Evolutionary conservation across 2,888 invertebrate genomes (phyloP), one percentile per base, ranked within the genome.

Genomic region (Heteropelma amictum): DNA sequence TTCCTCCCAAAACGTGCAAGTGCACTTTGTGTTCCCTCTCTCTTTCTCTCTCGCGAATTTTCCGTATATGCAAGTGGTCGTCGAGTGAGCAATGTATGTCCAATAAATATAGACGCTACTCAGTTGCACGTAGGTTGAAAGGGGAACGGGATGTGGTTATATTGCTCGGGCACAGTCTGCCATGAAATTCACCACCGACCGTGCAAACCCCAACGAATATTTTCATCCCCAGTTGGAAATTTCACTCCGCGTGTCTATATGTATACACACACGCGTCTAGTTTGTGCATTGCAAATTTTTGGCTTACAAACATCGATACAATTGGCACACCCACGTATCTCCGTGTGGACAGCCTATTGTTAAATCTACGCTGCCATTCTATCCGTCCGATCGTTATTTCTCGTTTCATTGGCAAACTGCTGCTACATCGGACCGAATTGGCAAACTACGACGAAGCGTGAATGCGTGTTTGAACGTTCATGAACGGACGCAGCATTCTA

Each of bases 71-170:
- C 51, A 63, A 64, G 71, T 47, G 67, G 74, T 73, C 64, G 63
- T 60, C 56, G 71, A 51, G 71, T 71, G 64, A 70, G 73, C 77
- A 77, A 77, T 79, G 75, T 73, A 79, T 72, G 71, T 71, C 77
- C 77, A 79, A 79, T 75, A 77, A 79, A 79, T 77, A 79, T 79
- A 79, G 75, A 79, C 77, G 64, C 77, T 63, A 75, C 75, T 75
- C 71, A 67, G 71, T 68, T 71, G 75, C 75, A 71, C 71, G 61
- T 68, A 63, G 56, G 56, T 35, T 35, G 7, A 23, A 47, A 14
- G 51, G 21, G 47, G 54, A 58, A 49, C 45, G 65, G 60, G 33
- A 30, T 45, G 45, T 47, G 49, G 64, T 42, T 67, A 26, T 60
- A 45, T 49, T 42, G 71, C 61, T 67, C 54, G 49, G 26, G 49